phyloP scores from a whole-genome alignment of 1,140 invertebrate species.

The Hormaphis cornu region DNA sequence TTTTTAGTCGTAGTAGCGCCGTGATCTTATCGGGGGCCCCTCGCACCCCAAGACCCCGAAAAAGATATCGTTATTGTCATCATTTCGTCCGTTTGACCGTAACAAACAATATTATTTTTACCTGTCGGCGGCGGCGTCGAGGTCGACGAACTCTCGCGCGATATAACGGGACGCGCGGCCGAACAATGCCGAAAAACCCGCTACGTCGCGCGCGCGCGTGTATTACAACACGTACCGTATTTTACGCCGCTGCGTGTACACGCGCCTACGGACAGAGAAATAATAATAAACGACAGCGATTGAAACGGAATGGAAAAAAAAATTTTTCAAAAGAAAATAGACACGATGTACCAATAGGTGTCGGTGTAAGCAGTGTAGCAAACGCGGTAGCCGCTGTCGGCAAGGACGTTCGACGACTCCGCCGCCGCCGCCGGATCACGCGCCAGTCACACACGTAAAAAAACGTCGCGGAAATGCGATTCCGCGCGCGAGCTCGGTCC shows the following conservation, averaged over 20 bases:
- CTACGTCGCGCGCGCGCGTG: no score
- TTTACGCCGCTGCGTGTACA: neutral
- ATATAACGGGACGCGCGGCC: slow-evolving; percentile 4
- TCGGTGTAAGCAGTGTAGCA: no score
- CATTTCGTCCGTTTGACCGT: neutral
- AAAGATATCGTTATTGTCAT: neutral
- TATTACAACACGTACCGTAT: no score
- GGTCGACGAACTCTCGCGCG: slow-evolving; percentile 11
- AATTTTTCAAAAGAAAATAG: no score
- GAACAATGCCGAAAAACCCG: slow-evolving; percentile 6
- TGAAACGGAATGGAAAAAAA: no score
- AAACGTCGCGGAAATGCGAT: no score
- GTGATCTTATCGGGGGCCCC: no score
- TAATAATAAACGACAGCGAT: no score
- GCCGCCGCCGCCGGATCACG: neutral
- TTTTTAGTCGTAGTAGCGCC: no score
- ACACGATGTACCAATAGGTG: neutral
- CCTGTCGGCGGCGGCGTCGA: neutral
- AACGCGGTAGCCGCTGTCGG: neutral
- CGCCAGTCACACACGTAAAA: no score
- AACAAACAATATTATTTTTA: neutral
- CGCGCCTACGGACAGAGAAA: neutral
- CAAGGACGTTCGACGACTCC: slow-evolving; percentile 21
- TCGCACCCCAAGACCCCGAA: no score
- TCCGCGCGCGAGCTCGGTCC: no score